These are phyloP conservation scores for Torymus aiolomorphi DNA, from an alignment of 2,888 invertebrate genomes.

Conservation along the genomic window DNA sequence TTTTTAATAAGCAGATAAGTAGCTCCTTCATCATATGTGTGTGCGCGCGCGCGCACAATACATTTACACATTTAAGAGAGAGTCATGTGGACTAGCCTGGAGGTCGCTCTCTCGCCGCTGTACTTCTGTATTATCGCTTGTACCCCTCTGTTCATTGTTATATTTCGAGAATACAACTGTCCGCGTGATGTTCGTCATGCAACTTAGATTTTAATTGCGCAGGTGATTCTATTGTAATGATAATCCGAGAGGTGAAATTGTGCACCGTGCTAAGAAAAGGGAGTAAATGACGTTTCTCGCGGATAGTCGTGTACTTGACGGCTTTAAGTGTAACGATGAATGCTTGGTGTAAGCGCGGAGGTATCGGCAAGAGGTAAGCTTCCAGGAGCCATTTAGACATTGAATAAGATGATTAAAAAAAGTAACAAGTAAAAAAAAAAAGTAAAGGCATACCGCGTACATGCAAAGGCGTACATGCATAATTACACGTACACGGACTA, in stretches of 20 bases:
- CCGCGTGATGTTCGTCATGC: too few species aligned
- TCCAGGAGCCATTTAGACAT: constrained; percentile 25
- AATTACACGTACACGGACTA: constrained; percentile 57
- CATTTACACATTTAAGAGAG: constrained; percentile 48
- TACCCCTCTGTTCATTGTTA: too few species aligned
- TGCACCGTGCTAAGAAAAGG: background rate
- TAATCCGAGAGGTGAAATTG: too few species aligned
- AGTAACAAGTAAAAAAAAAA: constrained; percentile 47
- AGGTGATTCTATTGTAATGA: too few species aligned
- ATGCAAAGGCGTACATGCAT: constrained; percentile 59
- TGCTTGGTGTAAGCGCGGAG: too few species aligned
- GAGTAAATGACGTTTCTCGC: too few species aligned
- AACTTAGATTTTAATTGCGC: too few species aligned
- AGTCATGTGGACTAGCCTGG: background rate
- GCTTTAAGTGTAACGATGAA: too few species aligned
- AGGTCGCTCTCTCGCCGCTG: background rate
- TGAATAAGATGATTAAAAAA: constrained; percentile 40
- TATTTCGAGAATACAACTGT: too few species aligned
- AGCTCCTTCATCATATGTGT: constrained; percentile 44
- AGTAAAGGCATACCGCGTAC: constrained; percentile 58
- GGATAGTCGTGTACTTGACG: too few species aligned
- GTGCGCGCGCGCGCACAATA: constrained; percentile 52
- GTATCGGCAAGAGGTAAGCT: background rate
- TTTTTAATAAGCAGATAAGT: constrained; percentile 59
- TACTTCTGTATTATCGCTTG: background rate